A percentile compares a stretch with the other conserved stretches of the same genome.
Evolutionary conservation across 2,113 vertebrate species (phyloP).

Genomic region (Patagioenas fasciata): DNA sequence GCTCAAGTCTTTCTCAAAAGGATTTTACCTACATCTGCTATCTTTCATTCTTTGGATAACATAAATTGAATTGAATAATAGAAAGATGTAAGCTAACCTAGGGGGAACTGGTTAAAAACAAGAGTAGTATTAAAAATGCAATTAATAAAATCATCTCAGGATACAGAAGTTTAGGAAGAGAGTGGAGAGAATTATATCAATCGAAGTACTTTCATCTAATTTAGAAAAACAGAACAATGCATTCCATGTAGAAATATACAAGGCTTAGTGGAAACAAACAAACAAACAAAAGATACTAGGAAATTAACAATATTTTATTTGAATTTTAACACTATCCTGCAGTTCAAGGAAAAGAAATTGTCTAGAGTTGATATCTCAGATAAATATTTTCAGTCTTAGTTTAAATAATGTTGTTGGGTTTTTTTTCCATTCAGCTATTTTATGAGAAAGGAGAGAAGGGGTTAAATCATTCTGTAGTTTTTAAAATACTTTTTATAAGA

Average conservation of each 20-base stretch:
- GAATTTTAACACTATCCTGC: background rate
- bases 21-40: constrained; percentile 60
- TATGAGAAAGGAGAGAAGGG: background rate
- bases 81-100: background rate
- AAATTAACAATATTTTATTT: background rate
- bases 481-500: background rate
- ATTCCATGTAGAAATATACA: background rate
- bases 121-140: background rate
- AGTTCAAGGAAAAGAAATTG: background rate
- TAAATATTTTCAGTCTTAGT: constrained; percentile 6
- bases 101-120: constrained; percentile 12
- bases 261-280: background rate
- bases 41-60: constrained; percentile 13
- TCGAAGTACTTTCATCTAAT: constrained; percentile 16
- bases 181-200: background rate
- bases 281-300: background rate
- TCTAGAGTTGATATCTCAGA: background rate
- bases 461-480: background rate
- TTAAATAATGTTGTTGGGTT: background rate
- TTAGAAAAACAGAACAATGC: background rate
- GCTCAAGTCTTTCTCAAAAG: constrained; percentile 41
- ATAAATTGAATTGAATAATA: constrained; percentile 33
- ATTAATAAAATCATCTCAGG: background rate
- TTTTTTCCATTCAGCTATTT: background rate
- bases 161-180: background rate